phyloP scores from a whole-genome alignment of 2,797 vertebrate species.

The Diplodus puntazzo region DNA sequence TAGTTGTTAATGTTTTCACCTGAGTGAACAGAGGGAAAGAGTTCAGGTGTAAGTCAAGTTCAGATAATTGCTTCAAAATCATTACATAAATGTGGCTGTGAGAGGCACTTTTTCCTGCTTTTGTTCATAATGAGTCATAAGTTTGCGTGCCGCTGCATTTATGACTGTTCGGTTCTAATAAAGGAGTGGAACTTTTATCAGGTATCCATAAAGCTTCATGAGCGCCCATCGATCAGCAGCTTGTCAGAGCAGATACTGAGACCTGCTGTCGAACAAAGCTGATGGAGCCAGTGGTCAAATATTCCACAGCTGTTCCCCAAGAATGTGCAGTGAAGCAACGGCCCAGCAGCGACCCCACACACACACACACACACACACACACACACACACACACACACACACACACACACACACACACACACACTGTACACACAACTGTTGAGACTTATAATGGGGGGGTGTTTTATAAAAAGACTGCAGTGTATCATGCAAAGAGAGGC shows the following conservation, averaged over 20 bases:
- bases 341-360: not conserved
- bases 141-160: not conserved
- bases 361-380: slow-evolving; percentile 1
- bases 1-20: not conserved
- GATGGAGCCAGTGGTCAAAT: slow-evolving; percentile 36
- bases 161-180: not conserved
- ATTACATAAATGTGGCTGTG: not conserved
- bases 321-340: slow-evolving; percentile 52
- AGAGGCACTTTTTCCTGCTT: not conserved
- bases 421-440: slow-evolving; percentile 35
- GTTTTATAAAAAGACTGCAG: slow-evolving; percentile 14
- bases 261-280: slow-evolving; percentile 12
- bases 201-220: not conserved
- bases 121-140: not conserved
- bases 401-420: not conserved
- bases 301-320: slow-evolving; percentile 65
- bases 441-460: slow-evolving; percentile 16
- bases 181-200: not conserved
- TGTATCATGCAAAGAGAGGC: slow-evolving; percentile 23
- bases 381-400: not conserved
- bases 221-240: not conserved
- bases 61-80: slow-evolving; percentile 4
- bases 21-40: not conserved
- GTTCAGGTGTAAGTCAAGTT: slow-evolving; percentile 4
- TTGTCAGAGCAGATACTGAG: slow-evolving; percentile 4